Evolutionary conservation across 2,888 invertebrate species (phyloP).

Genomic region (Megaustenia siamemsis): DNA sequence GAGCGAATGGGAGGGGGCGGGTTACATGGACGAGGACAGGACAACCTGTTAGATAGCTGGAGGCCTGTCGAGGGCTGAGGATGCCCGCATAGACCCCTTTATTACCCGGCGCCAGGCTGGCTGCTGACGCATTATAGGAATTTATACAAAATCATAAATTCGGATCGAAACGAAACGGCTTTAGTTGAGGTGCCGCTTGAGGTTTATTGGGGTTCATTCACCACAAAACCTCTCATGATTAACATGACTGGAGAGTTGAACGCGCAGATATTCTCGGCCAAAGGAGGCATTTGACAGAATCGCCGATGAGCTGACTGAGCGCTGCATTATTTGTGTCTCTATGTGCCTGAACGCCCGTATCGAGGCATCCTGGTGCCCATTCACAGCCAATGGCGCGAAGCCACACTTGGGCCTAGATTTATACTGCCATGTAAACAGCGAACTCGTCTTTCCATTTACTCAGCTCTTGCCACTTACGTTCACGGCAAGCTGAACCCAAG

Average conservation of each 20-base stretch:
- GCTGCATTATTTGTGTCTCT: constrained; percentile 4
- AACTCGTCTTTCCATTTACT: neutral
- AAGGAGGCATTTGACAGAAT: neutral
- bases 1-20: neutral
- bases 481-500: neutral
- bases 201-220: constrained; percentile 25
- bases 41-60: neutral
- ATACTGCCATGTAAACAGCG: constrained; percentile 24
- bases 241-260: neutral
- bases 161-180: constrained; percentile 1
- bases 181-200: neutral
- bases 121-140: constrained; percentile 17
- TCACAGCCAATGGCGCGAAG: constrained; percentile 17
- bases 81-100: constrained; percentile 3
- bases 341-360: neutral
- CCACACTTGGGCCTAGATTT: constrained; percentile 15
- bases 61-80: neutral
- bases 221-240: neutral
- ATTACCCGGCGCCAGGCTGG: constrained; percentile 16
- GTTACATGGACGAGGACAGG: neutral
- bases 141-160: constrained; percentile 32
- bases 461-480: neutral
- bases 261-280: neutral
- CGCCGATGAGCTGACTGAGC: neutral
- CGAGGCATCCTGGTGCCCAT: neutral